Evolutionary conservation across 2,888 invertebrate genomes (phyloP), one percentile per base, ranked within the genome.

Genomic region (Standfussiana lucernea): DNA sequence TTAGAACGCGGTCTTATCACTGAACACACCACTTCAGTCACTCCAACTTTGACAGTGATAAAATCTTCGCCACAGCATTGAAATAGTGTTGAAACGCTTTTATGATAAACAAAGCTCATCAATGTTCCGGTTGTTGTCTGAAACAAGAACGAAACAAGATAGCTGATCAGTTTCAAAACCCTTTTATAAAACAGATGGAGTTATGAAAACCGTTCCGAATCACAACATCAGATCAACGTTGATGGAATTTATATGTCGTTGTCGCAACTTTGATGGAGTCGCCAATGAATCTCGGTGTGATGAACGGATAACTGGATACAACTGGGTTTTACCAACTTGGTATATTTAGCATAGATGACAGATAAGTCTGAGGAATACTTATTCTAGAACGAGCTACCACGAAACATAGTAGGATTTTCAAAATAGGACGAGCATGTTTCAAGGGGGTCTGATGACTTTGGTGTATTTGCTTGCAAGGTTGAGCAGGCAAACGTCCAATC

Each of bases 201-300:
- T 86, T 85, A 83, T 86, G 84, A 83, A 85, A 85, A 73, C 77
- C 64, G 67, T 56, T 74, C 62, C 21, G 79, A 77, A 79, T 73
- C 67, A 70, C 56, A 69, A 75, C 70, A 79, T 86, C 83, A 72
- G 69, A 84, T 79, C 65, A 72, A 53, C 69, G 80, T 45, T 79
- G 74, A 84, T 75, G 62, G 80, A 84, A 72, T 86, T 69, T 61
- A 56, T 74, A 79, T 86, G 75, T 72, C 80, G 73, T 71, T 79
- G 74, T 40, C 76, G n/a, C 37, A 86, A 86, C 80, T 84, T 75
- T 75, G 80, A 84, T 75, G 80, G 68, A 74, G 80, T 69, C 80
- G 18, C 80, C 86, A 74, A 74, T 86, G 84, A 84, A 62, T 68
- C 42, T 53, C 64, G 53, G 84, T 74, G 61, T 45, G 70, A 67